Base-by-base conservation (phyloP, 1,140 invertebrate species). In the Atta cephalotes region DNA sequence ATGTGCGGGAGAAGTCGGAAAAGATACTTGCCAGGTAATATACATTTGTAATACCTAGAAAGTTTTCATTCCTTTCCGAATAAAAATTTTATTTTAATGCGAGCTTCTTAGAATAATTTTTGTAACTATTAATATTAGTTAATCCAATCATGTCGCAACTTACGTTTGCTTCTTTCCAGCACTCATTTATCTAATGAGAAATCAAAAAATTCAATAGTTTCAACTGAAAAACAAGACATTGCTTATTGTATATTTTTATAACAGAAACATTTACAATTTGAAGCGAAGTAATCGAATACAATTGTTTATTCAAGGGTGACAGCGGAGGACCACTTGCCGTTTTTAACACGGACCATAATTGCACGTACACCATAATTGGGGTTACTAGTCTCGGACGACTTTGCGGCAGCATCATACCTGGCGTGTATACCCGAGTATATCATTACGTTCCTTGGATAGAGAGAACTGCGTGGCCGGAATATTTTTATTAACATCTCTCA, bases 11-110 rank as follows among this genome's bases (percentile, higher is more conserved):
- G 95, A 95, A 74, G 95, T 96, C 0, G 97, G 97, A 3, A 96
- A 96, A 85, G 97, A 97, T 88, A 97, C 97, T 0, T 98, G 97
- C 90, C 97, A 97, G 95, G 97, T 97, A 94, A 80, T 35, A 49
- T 60, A 56, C n/a, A 74, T 49, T 49, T 31, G 21, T 35, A 25
- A 25, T 25, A 60, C 0, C 7, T 1, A 76, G n/a, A 77, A 39
- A 78, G 2, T 14, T 39, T 35, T 51, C n/a, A 12, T 79, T 25
- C 14, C 6, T 5, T 4, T 35, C 14, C 21, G 25, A 35, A 60
- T 7, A 7, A 14, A 25, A 65, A 28, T 5, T 31, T 53, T 10
- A 53, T 28, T 28, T 72, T 72, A 53, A 28, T 16, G 49, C 49
- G 2, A 25, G 10, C 14, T 35, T 45, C 21, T 25, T 45, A 71